Evolutionary conservation across 2,888 invertebrate genomes (phyloP), one percentile per base, ranked within the genome.

Genomic region (Melinopterus prodromus): DNA sequence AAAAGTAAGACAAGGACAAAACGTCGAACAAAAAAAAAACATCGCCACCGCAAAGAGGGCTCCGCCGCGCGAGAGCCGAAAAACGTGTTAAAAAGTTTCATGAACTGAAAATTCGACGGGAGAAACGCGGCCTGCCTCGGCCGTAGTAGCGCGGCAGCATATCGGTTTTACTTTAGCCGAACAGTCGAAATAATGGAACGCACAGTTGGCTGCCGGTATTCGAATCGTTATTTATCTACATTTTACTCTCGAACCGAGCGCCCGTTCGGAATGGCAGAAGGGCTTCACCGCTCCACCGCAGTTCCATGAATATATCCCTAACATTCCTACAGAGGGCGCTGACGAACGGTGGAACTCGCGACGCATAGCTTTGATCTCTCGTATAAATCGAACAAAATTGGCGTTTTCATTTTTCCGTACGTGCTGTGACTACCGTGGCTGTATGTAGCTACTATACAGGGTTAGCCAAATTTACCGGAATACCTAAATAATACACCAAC

Each of bases 31-130:
- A 26, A 26, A 26, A 26, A 26, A 53, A 53, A 53, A 53, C 7
- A 53, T 53, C 12, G 12, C 53, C 53, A 53, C 53, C 26, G 53
- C 53, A 53, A 12, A 53, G 53, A 53, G 53, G 53, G 53, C 12
- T 7, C 7, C 3, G 53, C 12, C 7, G 9, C 38, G 38, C 53
- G 53, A 53, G 53, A 53, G 53, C 53, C 53, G 53, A 53, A 53
- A 53, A 53, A 53, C 53, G 53, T 53, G 53, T 53, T 53, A 53
- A 53, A 53, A 53, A 53, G 53, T 53, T 53, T 53, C 53, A 53
- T 53, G 53, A 53, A 53, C 53, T 53, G 53, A 53, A 53, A 53
- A 53, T 53, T 9, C 53, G 53, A 53, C 7, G 53, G 5, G 53
- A 53, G 12, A 53, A 7, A 7, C 53, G 53, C 9, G 9, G 53